Evolutionary conservation across 2,113 vertebrate genomes (phyloP), one percentile per base, ranked within the genome.

Genomic region (Periophthalmodon schlosseri): DNA sequence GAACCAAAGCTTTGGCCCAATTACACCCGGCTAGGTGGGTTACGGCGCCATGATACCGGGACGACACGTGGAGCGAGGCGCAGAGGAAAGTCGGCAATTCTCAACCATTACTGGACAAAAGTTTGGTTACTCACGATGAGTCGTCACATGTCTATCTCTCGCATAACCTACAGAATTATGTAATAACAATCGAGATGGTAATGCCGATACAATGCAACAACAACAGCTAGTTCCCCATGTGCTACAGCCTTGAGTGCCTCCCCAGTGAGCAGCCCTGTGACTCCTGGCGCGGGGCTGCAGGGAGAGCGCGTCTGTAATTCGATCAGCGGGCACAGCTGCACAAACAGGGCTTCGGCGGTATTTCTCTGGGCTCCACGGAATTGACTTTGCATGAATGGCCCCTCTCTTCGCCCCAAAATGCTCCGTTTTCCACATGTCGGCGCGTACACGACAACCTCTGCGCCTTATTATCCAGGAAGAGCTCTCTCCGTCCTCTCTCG

Each of bases 271-370:
- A 78, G 81, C 54, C 75, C 75, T 76, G 75, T 84, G 76, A 68
- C 71, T 85, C 58, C 74, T 83, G 46, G 67, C 50, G 68, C 46
- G 68, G 71, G 84, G 79, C 57, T 70, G 72, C 70, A 50, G 82
- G 21, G 77, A 94, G 93, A 93, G 92, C 89, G 88, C 79, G 89
- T 92, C 88, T 92, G 95, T 95, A 97, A 97, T 96, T 96, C 95
- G 95, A 97, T 96, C 93, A 84, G 91, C 83, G 93, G 94, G 93
- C 95, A 95, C 97, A 99, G 96, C 97, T 98, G 96, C 95, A 94
- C 92, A 97, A 99, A 98, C 96, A 98, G 91, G 93, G 91, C 93
- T 94, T 95, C 92, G 89, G 86, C 95, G 94, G 95, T 96, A 96
- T 95, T 95, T 95, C 94, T 95, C 94, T 92, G 93, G 91, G 93